Conservation (phyloP, 2,113 vertebrate species). For the rat (Rattus norvegicus) region GRCr8 NC_086033.1:58952501-58953000, state of each 20-base stretch:
- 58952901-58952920: background rate
- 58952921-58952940: background rate
- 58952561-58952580: background rate
- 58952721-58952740: background rate
- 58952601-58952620: background rate
- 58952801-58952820: slow-evolving; percentile 19
- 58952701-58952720: slow-evolving; percentile 45
- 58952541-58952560: background rate
- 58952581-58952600: background rate
- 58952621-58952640: slow-evolving; percentile 72
- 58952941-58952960: background rate
- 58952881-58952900: background rate
- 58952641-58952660: slow-evolving; percentile 47
- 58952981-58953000: background rate
- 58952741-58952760: slow-evolving; percentile 57
- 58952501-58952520: background rate
- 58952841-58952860: background rate
- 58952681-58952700: slow-evolving; percentile 15
- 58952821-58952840: background rate
- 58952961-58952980: slow-evolving; percentile 10
- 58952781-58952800: background rate
- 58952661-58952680: slow-evolving; percentile 49
- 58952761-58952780: background rate
- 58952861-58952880: background rate
- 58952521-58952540: background rate